Percentiles rank a stretch among this genome's conserved stretches.
Evolutionary conservation across 1,140 invertebrate genomes (phyloP).

Genomic region (Ylistrum balloti): DNA sequence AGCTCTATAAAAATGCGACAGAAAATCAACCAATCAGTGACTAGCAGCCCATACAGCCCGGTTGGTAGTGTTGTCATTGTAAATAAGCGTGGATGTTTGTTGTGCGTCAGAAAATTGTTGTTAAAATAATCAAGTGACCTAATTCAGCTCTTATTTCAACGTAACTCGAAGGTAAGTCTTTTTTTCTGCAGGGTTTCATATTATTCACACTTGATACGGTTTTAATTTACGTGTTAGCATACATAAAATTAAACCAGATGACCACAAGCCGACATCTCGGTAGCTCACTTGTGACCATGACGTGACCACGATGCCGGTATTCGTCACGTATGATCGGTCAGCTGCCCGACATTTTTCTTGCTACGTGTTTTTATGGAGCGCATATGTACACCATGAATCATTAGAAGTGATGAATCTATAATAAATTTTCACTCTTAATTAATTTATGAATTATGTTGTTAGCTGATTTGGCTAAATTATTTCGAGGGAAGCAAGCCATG

Average conservation of each 20-base stretch:
- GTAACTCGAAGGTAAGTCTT: neutral
- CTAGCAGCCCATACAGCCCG: neutral
- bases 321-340: conserved; percentile 32
- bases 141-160: neutral
- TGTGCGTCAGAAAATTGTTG: neutral
- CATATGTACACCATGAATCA: neutral
- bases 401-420: neutral
- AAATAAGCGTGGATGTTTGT: conserved; percentile 14
- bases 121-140: neutral
- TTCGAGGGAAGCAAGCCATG: neutral
- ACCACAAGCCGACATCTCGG: neutral
- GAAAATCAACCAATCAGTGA: neutral
- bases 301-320: neutral
- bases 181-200: neutral
- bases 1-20: neutral
- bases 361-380: neutral
- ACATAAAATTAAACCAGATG: neutral
- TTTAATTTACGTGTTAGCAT: neutral
- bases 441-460: neutral
- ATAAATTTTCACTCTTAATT: neutral
- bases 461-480: neutral
- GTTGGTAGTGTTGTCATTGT: conserved; percentile 18
- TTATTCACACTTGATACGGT: neutral
- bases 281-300: neutral
- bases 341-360: neutral